Percentiles rank a stretch among this genome's conserved stretches.
Evolutionary conservation across 1,140 invertebrate genomes (phyloP).

Genomic region (Drosophila pruinosa): DNA sequence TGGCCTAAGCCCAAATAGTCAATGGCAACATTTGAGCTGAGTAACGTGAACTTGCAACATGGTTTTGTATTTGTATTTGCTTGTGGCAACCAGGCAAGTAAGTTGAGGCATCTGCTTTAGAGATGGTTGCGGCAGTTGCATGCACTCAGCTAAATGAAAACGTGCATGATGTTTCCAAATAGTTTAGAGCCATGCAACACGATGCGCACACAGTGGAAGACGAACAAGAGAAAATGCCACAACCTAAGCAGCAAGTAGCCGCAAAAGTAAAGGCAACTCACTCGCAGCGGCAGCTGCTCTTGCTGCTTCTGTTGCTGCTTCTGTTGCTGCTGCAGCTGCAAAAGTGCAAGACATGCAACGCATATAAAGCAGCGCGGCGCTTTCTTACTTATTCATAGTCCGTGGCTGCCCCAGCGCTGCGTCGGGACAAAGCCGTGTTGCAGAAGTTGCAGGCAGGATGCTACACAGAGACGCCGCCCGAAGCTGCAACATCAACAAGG

Average conservation of each 20-base stretch:
- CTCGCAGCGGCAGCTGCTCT: constrained; percentile 30
- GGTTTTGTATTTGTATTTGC: constrained; percentile 18
- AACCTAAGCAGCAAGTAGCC: constrained; percentile 54
- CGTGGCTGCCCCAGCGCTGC: constrained; percentile 6
- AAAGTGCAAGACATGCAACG: constrained; percentile 59
- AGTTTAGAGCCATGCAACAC: constrained; percentile 67
- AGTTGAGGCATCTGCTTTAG: constrained; percentile 26
- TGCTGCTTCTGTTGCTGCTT: too few species aligned
- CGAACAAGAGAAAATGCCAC: constrained; percentile 32
- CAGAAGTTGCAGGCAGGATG: constrained; percentile 31
- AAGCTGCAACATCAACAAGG: constrained; percentile 23
- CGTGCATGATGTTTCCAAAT: constrained; percentile 75
- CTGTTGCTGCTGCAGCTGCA: constrained; percentile 17
- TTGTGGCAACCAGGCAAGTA: constrained; percentile 38
- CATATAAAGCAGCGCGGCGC: constrained; percentile 68
- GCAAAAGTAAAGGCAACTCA: constrained; percentile 63
- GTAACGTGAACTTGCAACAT: constrained; percentile 6
- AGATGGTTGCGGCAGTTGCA: constrained; percentile 46
- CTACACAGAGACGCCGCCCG: too few species aligned
- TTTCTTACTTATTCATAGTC: constrained; percentile 5
- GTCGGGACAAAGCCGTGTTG: constrained; percentile 55
- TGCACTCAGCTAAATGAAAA: constrained; percentile 81
- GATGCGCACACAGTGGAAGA: constrained; percentile 44
- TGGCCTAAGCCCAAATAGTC: constrained; percentile 54
- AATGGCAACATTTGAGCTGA: constrained; percentile 9